phyloP scores from a whole-genome alignment of 2,797 vertebrate species.

The Neosilurus hyrtlii region DNA sequence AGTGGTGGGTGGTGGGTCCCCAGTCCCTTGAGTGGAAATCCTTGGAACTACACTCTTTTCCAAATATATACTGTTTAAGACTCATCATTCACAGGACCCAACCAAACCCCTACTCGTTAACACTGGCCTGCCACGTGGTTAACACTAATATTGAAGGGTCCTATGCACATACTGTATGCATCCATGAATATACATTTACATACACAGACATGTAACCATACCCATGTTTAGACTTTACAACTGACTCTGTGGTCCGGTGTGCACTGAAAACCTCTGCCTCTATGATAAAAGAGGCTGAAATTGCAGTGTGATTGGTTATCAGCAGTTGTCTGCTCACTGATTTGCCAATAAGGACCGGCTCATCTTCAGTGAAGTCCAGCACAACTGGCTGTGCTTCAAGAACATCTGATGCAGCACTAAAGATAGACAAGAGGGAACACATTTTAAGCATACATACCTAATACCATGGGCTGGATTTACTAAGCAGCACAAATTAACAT shows the following conservation, averaged over 20 bases:
- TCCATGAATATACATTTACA: no score
- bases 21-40: no score
- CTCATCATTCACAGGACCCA: no score
- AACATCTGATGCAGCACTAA: conserved; percentile 58
- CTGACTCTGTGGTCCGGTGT: conserved; percentile 34
- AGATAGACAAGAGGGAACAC: background rate
- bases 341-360: conserved; percentile 68
- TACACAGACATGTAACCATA: conserved; percentile 39
- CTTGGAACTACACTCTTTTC: no score
- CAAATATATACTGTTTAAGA: no score
- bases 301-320: conserved; percentile 81
- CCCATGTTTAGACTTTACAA: conserved; percentile 55
- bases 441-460: background rate
- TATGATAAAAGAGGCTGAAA: conserved; percentile 76
- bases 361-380: conserved; percentile 79
- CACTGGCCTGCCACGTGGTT: no score
- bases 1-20: no score
- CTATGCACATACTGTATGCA: no score
- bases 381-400: conserved; percentile 48
- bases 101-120: no score
- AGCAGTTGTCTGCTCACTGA: conserved; percentile 70
- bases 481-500: no score
- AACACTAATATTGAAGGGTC: no score
- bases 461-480: no score
- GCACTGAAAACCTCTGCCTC: conserved; percentile 78